phyloP scores from a whole-genome alignment of 2,888 invertebrate genomes.

The Hyposoter dolosus region DNA sequence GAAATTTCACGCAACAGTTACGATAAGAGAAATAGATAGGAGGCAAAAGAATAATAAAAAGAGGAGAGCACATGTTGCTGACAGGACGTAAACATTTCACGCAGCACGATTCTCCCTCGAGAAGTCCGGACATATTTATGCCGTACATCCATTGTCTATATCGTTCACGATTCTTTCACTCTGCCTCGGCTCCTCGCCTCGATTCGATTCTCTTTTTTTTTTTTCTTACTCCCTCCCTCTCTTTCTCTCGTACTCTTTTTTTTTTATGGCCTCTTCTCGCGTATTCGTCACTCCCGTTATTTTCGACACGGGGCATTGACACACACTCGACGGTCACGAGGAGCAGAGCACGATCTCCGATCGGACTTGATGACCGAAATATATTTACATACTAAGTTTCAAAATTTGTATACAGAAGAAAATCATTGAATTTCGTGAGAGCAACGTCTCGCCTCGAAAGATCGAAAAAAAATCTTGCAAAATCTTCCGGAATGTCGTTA shows the following conservation, averaged over 20 bases:
- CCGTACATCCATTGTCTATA: conserved; percentile 16
- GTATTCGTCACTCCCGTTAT: conserved; percentile 68
- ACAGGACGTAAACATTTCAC: conserved; percentile 67
- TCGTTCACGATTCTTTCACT: conserved; percentile 31
- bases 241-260: conserved; percentile 8
- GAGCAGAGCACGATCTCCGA: conserved; percentile 14
- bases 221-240: neutral
- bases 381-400: neutral
- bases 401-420: neutral
- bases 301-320: conserved; percentile 68
- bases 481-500: too few species aligned
- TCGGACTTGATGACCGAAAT: conserved; percentile 11
- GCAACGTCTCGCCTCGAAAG: too few species aligned
- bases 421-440: neutral
- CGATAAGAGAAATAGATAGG: conserved; percentile 31
- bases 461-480: too few species aligned
- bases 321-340: conserved; percentile 37
- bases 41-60: conserved; percentile 19
- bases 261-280: conserved; percentile 45
- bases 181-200: neutral
- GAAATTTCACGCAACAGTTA: conserved; percentile 32
- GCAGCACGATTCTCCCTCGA: conserved; percentile 43
- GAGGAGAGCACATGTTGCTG: conserved; percentile 47
- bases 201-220: conserved; percentile 24
- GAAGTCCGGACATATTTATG: conserved; percentile 14